A percentile compares a stretch with the other conserved stretches of the same genome.
Conservation (phyloP, 2,113 vertebrate species). For the Brienomyrus brachyistius region DNA sequence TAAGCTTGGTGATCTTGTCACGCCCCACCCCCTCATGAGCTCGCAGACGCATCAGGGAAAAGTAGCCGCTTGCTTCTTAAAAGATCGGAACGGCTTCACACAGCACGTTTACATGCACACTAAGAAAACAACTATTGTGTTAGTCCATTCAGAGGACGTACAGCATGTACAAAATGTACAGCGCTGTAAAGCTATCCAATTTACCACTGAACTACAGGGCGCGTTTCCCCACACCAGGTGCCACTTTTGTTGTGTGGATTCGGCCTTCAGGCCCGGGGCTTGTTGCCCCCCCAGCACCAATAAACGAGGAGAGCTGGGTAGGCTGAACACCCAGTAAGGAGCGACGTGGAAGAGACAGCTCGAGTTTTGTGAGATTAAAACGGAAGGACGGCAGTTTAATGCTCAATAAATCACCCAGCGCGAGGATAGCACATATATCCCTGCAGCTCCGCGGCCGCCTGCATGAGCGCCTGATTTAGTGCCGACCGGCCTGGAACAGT, state of each 20-base stretch:
- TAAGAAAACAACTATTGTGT: too few relatives aligned
- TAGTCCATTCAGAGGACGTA: too few relatives aligned
- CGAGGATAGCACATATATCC: conserved; percentile 33
- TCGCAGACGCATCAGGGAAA: too few relatives aligned
- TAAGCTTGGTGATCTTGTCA: too few relatives aligned
- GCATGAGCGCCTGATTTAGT: conserved; percentile 45
- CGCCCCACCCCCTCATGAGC: too few relatives aligned
- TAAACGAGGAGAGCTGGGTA: conserved; percentile 50
- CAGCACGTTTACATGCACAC: too few relatives aligned
- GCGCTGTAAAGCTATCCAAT: too few relatives aligned
- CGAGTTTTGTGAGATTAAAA: conserved; percentile 47
- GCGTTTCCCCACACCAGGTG: too few relatives aligned
- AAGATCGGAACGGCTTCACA: too few relatives aligned
- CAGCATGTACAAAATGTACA: too few relatives aligned
- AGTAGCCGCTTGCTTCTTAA: too few relatives aligned
- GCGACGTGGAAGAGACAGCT: conserved; percentile 47
- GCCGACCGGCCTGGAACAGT: conserved; percentile 44
- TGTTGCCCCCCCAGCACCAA: background rate
- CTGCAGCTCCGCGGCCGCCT: conserved; percentile 37
- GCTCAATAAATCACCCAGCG: conserved; percentile 44
- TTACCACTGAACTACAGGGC: too few relatives aligned
- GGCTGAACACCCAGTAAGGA: conserved; percentile 46
- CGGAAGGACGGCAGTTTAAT: conserved; percentile 43
- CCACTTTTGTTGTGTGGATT: background rate
- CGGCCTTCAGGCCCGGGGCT: background rate